Conservation (phyloP, 2,888 invertebrate species). For the Rhagonycha fulva region DNA sequence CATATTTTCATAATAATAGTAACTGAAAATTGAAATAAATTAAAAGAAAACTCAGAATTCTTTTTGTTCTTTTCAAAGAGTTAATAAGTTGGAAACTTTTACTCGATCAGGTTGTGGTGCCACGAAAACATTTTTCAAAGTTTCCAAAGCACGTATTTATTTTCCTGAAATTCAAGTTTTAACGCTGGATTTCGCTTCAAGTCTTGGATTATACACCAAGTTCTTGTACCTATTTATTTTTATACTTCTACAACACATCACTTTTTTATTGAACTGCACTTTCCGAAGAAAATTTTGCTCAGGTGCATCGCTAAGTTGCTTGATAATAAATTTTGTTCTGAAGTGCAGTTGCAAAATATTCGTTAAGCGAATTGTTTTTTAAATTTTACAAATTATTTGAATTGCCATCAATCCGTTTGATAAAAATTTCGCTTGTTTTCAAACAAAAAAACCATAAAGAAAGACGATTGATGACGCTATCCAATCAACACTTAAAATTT, state of each 20-base stretch:
- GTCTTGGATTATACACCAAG: background rate
- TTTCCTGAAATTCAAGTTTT: background rate
- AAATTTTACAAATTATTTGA: too few relatives aligned
- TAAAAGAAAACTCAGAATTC: background rate
- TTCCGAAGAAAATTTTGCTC: background rate
- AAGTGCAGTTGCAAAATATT: background rate
- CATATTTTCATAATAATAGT: slow-evolving; percentile 22
- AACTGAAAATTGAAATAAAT: slow-evolving; percentile 17
- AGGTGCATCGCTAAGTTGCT: background rate
- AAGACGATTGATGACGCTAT: background rate
- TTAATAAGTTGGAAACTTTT: background rate
- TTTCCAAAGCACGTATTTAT: background rate
- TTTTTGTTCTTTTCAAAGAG: background rate
- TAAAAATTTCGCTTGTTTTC: background rate
- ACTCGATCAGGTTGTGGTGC: background rate
- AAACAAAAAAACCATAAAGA: background rate
- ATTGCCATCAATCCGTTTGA: background rate
- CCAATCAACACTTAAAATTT: background rate
- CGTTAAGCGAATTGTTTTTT: too few relatives aligned
- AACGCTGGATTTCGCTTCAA: background rate
- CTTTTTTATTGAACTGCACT: background rate
- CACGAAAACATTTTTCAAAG: background rate
- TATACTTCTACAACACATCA: background rate
- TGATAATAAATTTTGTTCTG: background rate
- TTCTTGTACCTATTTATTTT: background rate